Base-by-base conservation (phyloP, 2,797 vertebrate species). In the Thripadectes ignobilis region DNA sequence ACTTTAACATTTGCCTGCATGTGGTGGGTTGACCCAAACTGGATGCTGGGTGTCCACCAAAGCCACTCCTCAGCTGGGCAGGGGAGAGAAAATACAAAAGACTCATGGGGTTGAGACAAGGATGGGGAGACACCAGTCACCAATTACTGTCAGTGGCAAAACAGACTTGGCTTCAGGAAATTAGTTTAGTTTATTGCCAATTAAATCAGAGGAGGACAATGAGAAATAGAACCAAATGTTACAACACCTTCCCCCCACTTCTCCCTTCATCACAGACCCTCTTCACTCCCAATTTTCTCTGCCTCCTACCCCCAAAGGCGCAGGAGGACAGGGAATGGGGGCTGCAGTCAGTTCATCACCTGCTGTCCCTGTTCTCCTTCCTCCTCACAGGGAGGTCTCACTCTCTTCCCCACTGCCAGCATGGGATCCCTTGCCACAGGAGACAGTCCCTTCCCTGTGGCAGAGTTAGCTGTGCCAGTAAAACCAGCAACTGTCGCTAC, bases 401-500 rank as follows among this genome's bases (percentile, higher is more conserved):
- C 27, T 10, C 27, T 41, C 27, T 29, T 41, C 7, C 9, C 19
- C 38, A 30, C 27, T 22, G 27, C 38, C 38, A 41, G 27, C 2
- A 2, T 9, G 22, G 8, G 17, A 30, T 59, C 19, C 43, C 43
- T 26, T 84, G 10, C 30, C 30, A 48, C 0, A 1, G 21, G 11
- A 0, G 0, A 63, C 22, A 57, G 34, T 41, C 34, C 30, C 41
- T 43, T 43, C 43, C 2, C 6, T 16, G 8, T 12, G 27, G 14
- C 26, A 82, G 7, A 77, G 32, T 43, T 48, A 71, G 39, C 18
- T 63, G 16, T 46, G 12, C 30, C 46, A 65, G 7, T 24, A 34
- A 26, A 91, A 52, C 24, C 34, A 67, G 29, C 3, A 8, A 45
- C 19, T 62, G 21, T 15, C 45, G 26, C 49, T 71, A 63, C 27